These are phyloP conservation scores for Leptinotarsa lineolata DNA, from an alignment of 1,140 invertebrate genomes.

Conservation along the genomic window DNA sequence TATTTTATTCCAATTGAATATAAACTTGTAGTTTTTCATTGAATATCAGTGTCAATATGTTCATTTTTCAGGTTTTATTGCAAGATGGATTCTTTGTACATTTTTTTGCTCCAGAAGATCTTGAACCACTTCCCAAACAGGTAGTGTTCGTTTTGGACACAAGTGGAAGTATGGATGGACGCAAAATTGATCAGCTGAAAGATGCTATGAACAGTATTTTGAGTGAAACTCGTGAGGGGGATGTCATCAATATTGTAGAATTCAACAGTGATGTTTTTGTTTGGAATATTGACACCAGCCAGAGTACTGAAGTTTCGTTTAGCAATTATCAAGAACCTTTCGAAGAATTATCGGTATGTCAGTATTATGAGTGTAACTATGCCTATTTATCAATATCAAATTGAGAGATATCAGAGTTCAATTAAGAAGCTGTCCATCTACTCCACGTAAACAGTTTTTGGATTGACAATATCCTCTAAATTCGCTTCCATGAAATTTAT, in stretches of 20 bases:
- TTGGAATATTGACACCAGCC: conserved; percentile 33
- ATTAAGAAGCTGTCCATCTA: not conserved
- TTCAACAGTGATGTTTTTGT: conserved; percentile 61
- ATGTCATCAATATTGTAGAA: conserved; percentile 70
- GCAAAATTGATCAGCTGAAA: conserved; percentile 66
- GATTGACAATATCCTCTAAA: too few relatives aligned
- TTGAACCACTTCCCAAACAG: conserved; percentile 67
- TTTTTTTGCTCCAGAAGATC: conserved; percentile 67
- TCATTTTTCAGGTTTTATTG: conserved; percentile 53
- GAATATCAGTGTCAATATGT: not conserved
- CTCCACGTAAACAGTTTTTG: too few relatives aligned
- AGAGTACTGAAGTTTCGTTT: not conserved
- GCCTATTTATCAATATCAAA: not conserved
- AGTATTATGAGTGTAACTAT: too few relatives aligned
- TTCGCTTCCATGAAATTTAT: too few relatives aligned
- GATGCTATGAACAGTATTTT: conserved; percentile 72
- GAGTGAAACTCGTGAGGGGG: conserved; percentile 62
- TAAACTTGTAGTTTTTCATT: too few relatives aligned
- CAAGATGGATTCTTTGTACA: conserved; percentile 78
- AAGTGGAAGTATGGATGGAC: conserved; percentile 70
- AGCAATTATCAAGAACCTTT: conserved; percentile 11
- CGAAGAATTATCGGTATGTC: conserved; percentile 14
- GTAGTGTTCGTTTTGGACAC: conserved; percentile 74
- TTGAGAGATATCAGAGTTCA: not conserved
- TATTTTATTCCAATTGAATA: too few relatives aligned